phyloP scores from a whole-genome alignment of 2,888 invertebrate species.

The Lutraria lutraria region DNA sequence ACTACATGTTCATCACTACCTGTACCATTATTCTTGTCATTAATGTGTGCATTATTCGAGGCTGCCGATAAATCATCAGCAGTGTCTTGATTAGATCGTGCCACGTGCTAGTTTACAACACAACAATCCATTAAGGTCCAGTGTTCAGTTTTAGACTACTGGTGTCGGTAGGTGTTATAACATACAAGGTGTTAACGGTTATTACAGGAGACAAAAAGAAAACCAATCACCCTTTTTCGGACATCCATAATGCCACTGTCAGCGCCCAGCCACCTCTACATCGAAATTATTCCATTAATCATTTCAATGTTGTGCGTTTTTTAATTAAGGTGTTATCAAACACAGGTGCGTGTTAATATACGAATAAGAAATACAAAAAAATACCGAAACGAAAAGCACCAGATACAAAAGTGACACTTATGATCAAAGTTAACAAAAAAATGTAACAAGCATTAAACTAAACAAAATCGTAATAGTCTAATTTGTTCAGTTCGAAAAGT shows the following conservation, averaged over 20 bases:
- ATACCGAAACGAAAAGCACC: conserved; percentile 41
- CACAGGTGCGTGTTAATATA: conserved; percentile 19
- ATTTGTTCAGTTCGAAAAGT: conserved; percentile 47
- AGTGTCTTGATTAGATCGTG: neutral
- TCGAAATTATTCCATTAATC: neutral
- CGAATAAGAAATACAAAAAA: conserved; percentile 1
- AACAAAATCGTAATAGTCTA: conserved; percentile 53
- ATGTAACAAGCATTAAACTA: conserved; percentile 49
- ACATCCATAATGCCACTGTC: conserved; percentile 19
- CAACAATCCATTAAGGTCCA: neutral
- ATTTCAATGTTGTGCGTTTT: conserved; percentile 29
- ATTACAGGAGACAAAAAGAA: conserved; percentile 10
- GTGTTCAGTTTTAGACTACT: conserved; percentile 4
- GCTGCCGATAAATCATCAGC: conserved; percentile 1
- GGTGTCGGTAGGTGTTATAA: conserved; percentile 20
- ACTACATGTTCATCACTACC: neutral
- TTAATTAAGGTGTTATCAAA: conserved; percentile 18
- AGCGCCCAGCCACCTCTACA: conserved; percentile 24
- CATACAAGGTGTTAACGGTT: conserved; percentile 10
- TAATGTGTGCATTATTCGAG: neutral
- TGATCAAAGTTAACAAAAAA: conserved; percentile 12
- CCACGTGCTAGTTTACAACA: neutral
- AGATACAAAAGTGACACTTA: conserved; percentile 13
- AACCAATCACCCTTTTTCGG: conserved; percentile 21
- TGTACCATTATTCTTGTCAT: neutral